phyloP scores from a whole-genome alignment of 2,888 invertebrate species.

The Trilocha varians region DNA sequence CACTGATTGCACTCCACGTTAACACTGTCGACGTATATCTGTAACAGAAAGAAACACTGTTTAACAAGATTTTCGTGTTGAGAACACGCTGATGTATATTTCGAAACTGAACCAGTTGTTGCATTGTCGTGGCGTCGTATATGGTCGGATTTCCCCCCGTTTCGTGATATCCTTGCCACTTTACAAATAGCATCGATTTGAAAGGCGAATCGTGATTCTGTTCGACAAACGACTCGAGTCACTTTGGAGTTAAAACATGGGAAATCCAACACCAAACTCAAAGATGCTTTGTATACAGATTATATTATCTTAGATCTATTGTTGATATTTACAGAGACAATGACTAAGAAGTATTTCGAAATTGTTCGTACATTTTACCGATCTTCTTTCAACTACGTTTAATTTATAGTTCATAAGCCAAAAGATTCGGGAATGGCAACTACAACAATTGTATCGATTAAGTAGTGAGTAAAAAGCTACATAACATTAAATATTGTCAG shows the following conservation, averaged over 20 bases:
- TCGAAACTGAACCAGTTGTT: slow-evolving; percentile 28
- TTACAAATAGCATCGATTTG: slow-evolving; percentile 60
- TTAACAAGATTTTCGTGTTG: slow-evolving; percentile 1
- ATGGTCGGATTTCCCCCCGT: slow-evolving; percentile 58
- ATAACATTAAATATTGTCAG: no score
- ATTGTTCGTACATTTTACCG: no score
- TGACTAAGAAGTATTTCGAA: neutral
- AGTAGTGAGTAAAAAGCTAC: no score
- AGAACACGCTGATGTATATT: slow-evolving; percentile 8
- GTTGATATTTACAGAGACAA: neutral
- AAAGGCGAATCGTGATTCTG: slow-evolving; percentile 65
- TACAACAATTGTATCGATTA: no score
- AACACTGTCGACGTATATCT: slow-evolving; percentile 27
- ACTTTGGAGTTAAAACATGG: slow-evolving; percentile 46
- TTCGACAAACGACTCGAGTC: slow-evolving; percentile 32
- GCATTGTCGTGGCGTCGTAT: slow-evolving; percentile 30
- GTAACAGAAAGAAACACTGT: slow-evolving; percentile 34
- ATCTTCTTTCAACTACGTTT: no score
- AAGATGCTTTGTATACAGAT: neutral
- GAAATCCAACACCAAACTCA: slow-evolving; percentile 34
- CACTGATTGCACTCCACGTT: slow-evolving; percentile 39
- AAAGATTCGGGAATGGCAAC: no score
- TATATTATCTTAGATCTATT: slow-evolving; percentile 4
- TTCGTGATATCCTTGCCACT: slow-evolving; percentile 59
- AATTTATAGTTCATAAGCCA: no score